A percentile compares a stretch with the other conserved stretches of the same genome.
Conservation (phyloP, 2,797 vertebrate genomes). For the Cynodonichthys magdalenae region DNA sequence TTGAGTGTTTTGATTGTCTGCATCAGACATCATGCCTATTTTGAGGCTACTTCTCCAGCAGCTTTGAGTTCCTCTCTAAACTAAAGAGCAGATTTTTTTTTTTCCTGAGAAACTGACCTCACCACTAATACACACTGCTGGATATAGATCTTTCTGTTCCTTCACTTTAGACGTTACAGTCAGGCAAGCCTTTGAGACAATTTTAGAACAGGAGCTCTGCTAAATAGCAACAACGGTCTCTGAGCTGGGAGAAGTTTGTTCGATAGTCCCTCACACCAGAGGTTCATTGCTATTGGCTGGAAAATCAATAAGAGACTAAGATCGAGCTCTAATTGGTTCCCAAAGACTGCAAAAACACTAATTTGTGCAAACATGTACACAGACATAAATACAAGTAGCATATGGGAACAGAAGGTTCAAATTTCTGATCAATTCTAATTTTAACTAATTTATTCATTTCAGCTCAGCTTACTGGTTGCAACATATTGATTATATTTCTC, state of each 20-base stretch:
- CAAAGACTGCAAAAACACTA: conserved; percentile 50
- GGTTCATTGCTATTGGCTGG: conserved; percentile 72
- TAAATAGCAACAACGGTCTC: conserved; percentile 51
- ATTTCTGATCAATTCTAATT: conserved; percentile 54
- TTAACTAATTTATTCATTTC: conserved; percentile 53
- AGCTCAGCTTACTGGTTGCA: conserved; percentile 18
- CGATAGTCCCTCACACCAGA: conserved; percentile 46
- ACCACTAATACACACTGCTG: background rate
- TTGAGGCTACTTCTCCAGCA: conserved; percentile 3
- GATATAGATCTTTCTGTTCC: conserved; percentile 22
- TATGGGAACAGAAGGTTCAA: conserved; percentile 44
- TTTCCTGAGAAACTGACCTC: conserved; percentile 19
- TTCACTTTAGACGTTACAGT: conserved; percentile 31
- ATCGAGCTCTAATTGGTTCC: conserved; percentile 67
- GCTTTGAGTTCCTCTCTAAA: conserved; percentile 13
- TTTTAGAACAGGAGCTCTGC: conserved; percentile 55
- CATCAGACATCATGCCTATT: background rate
- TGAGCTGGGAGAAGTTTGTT: conserved; percentile 40
- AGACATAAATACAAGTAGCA: conserved; percentile 45
- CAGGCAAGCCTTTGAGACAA: conserved; percentile 38
- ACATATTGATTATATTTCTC: conserved; percentile 1
- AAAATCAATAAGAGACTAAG: conserved; percentile 71
- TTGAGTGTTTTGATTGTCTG: background rate
- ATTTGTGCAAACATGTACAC: conserved; percentile 35
- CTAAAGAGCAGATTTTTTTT: background rate